Base-by-base conservation (phyloP, 2,888 invertebrate species). In the Acanthosoma haemorrhoidale region DNA sequence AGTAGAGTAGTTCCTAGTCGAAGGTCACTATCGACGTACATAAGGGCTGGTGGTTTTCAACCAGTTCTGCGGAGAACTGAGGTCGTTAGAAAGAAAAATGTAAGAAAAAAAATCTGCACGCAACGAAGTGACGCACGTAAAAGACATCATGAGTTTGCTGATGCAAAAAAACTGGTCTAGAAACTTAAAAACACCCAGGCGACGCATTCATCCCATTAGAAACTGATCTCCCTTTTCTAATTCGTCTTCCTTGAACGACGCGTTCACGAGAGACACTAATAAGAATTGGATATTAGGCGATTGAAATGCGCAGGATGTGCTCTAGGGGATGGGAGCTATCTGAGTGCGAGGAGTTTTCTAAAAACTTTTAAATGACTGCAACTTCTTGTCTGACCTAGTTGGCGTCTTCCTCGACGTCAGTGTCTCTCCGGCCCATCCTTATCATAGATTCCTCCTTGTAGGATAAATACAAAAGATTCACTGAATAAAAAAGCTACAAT, bases 141-240 rank as follows among this genome's bases (percentile, higher is more conserved):
- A 51, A 51, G n/a, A n/a, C n/a, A n/a, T n/a, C n/a, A n/a, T n/a
- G n/a, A n/a, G n/a, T n/a, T 25, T n/a, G 51, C 25, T 51, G 51
- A n/a, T 25, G 51, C 21, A 51, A 41, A 51, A 51, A 29, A 51
- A 51, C 51, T 51, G 51, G 51, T 51, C 51, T 51, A 51, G 51
- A 51, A 51, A 51, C 51, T 51, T n/a, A n/a, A 51, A n/a, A n/a
- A n/a, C n/a, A 51, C 51, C n/a, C 51, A 1, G n/a, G 13, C 51
- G 51, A n/a, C 51, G n/a, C 25, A n/a, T 6, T 9, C 4, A 9
- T 9, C 51, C 29, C 51, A 51, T 51, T 51, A 25, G 51, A 11
- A 51, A 51, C 51, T 18, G 5, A 21, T 25, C 13, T 51, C 51
- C 29, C 25, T 25, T 51, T 51, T 51, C 21, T 51, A 51, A 51